Evolutionary conservation across 1,140 invertebrate genomes (phyloP), one percentile per base, ranked within the genome.

Genomic region (Choristoneura fumiferana): DNA sequence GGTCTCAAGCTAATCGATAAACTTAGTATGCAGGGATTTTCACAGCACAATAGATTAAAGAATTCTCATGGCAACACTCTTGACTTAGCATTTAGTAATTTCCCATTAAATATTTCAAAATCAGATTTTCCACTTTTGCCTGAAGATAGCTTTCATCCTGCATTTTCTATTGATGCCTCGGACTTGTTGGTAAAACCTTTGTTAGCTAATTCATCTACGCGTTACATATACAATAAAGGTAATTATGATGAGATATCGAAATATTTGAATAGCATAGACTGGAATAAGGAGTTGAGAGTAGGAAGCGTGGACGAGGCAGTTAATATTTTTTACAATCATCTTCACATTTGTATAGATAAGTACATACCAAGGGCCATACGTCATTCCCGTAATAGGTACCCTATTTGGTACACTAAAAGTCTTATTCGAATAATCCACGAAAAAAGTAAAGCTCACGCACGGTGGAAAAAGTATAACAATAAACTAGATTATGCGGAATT

Each of bases 61-160:
- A 58, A 54, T 40, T 33, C 14, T 8, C 14, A 12, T 10, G 13
- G 34, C 18, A 49, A 63, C 9, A 55, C 56, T 1, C 34, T 63
- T 1, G 55, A 62, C 14, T 35, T 62, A 35, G 38, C 39, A 4
- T 63, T 58, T 33, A 40, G 22, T 17, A 63, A 45, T 34, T 37
- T 43, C 4, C 9, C 33, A 10, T 3, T 57, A 15, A 35, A 43
- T 1, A 15, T 57, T 4, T 12, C 5, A 12, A 13, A 4, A 5
- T 34, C 36, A 6, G 10, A 33, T 39, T 13, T 10, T 4, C 54
- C 54, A 3, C 54, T 55, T 8, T 5, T 55, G 2, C 12, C 33
- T 3, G 1, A 17, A 5, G 54, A 55, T 15, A 8, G 34, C 4
- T 15, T 12, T 17, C 54, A 55, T 22, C 54, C 35, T 17, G 34